These are phyloP conservation scores for Jordanella pulchra DNA, from an alignment of 2,797 vertebrate species.

Conservation along the genomic window DNA sequence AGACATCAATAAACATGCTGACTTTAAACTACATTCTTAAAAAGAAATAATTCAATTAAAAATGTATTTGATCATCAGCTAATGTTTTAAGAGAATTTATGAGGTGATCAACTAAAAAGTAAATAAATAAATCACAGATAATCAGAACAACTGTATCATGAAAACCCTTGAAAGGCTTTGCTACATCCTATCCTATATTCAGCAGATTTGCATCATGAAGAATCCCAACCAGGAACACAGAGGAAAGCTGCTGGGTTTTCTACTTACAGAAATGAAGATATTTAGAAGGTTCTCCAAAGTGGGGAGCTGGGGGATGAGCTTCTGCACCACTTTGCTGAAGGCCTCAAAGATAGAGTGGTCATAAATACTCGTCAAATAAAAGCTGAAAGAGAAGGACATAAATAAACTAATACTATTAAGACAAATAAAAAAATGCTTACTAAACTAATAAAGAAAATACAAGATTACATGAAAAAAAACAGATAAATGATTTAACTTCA, in stretches of 20 bases:
- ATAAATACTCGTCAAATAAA: constrained; percentile 99
- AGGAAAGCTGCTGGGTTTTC: constrained; percentile 39
- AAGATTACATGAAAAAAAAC: constrained; percentile 21
- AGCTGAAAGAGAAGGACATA: constrained; percentile 78
- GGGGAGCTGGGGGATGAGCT: constrained; percentile 97
- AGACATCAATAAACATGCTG: too few species aligned
- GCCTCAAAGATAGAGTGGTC: constrained; percentile 99
- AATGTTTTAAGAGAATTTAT: too few species aligned
- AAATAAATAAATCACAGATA: too few species aligned
- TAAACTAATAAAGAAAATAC: too few species aligned
- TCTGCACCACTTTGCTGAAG: constrained; percentile 99
- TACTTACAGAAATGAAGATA: constrained; percentile 97
- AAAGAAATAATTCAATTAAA: too few species aligned
- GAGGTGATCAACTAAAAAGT: too few species aligned
- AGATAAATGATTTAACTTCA: not conserved
- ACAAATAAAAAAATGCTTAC: too few species aligned
- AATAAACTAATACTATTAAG: constrained; percentile 10
- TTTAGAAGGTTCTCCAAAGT: constrained; percentile 98
- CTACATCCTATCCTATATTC: not conserved
- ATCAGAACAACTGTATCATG: too few species aligned
- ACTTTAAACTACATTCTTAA: too few species aligned
- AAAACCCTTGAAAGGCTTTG: not conserved
- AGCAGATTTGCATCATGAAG: not conserved
- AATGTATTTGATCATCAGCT: too few species aligned
- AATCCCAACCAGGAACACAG: constrained; percentile 4